Conservation (phyloP, 2,113 vertebrate species). For the Sylvilagus bachmani region DNA sequence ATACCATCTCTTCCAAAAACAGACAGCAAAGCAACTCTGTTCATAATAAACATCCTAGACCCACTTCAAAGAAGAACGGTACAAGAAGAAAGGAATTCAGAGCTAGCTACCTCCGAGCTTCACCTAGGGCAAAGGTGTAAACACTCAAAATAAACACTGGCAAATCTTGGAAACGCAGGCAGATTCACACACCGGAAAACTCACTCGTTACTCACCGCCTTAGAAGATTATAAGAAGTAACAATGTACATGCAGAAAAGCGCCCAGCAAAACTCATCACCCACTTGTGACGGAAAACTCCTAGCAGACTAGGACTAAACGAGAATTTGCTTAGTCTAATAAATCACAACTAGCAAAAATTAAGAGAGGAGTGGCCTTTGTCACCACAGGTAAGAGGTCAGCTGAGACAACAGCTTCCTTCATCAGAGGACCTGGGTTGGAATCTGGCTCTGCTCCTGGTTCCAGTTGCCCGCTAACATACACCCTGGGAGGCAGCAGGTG, state of each 20-base stretch:
- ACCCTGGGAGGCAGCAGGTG: too few species aligned
- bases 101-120: slow-evolving; percentile 46
- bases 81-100: slow-evolving; percentile 33
- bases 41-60: neutral
- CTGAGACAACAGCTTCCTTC: too few species aligned
- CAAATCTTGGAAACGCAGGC: neutral
- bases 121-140: neutral
- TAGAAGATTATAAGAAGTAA: neutral
- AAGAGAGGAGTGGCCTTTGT: neutral
- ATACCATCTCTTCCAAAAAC: slow-evolving; percentile 5
- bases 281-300: neutral
- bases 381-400: too few species aligned
- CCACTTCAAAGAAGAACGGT: slow-evolving; percentile 52
- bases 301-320: neutral
- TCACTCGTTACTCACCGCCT: neutral
- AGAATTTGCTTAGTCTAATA: neutral
- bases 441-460: too few species aligned
- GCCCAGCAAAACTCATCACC: neutral
- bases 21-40: slow-evolving; percentile 41
- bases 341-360: neutral
- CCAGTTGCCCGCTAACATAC: too few species aligned
- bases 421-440: too few species aligned
- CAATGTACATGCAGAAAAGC: neutral
- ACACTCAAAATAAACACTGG: slow-evolving; percentile 27
- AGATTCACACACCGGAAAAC: slow-evolving; percentile 22